Percentiles rank a stretch among this genome's conserved stretches.
These are phyloP conservation scores for Tribolium madens DNA, from an alignment of 1,140 invertebrate genomes.

Conservation along the genomic window DNA sequence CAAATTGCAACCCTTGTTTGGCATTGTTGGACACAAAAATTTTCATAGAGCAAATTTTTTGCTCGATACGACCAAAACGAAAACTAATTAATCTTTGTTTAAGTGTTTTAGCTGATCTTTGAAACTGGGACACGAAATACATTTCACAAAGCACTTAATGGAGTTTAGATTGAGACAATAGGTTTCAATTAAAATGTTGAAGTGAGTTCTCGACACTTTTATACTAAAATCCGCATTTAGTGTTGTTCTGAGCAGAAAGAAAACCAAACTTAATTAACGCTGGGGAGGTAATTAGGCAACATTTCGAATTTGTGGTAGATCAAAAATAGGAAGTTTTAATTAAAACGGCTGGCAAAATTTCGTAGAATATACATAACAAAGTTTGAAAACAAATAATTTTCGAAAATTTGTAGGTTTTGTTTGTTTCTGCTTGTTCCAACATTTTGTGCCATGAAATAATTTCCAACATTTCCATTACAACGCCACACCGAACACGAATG, in stretches of 20 bases:
- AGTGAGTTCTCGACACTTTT: background rate
- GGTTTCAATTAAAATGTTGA: background rate
- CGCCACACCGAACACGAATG: conserved; percentile 8
- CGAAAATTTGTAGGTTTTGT: background rate
- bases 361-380: background rate
- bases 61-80: background rate
- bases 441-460: background rate
- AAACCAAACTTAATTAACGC: no score
- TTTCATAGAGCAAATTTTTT: background rate
- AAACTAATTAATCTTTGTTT: conserved; percentile 12
- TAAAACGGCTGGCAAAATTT: background rate
- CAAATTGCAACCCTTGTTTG: conserved; percentile 12
- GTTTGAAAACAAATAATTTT: background rate
- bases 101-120: background rate
- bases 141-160: background rate
- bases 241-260: no score
- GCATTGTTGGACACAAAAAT: conserved; percentile 2
- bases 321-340: background rate
- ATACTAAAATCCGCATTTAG: background rate
- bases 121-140: background rate
- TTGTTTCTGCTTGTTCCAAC: background rate
- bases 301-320: no score
- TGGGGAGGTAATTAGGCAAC: no score
- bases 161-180: no score
- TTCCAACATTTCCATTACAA: conserved; percentile 18